These are phyloP conservation scores for Lycaon pictus DNA, from an alignment of 2,113 vertebrate species.

Conservation along the genomic window DNA sequence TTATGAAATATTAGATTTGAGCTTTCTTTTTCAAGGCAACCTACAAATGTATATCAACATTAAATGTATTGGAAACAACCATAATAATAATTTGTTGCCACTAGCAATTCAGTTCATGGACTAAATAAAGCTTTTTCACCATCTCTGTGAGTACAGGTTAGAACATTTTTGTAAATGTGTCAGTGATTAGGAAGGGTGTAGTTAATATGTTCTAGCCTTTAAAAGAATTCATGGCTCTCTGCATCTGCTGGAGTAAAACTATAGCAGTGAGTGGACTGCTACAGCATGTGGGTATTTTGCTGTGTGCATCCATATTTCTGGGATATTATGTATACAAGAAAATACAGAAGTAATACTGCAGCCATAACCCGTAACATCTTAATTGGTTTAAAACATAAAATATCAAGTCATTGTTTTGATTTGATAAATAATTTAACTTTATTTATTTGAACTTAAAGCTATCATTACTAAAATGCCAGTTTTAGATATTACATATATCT, in stretches of 20 bases:
- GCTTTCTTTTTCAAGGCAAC: conserved; percentile 34
- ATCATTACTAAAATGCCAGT: conserved; percentile 45
- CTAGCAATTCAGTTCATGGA: conserved; percentile 36
- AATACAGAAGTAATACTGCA: conserved; percentile 27
- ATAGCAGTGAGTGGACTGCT: background rate
- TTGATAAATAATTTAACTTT: conserved; percentile 49
- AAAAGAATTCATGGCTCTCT: conserved; percentile 2
- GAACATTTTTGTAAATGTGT: background rate
- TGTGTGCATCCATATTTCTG: conserved; percentile 45
- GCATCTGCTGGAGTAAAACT: background rate
- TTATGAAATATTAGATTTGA: conserved; percentile 19
- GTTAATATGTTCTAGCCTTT: background rate
- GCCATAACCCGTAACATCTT: background rate
- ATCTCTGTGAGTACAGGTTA: background rate
- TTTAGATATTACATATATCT: conserved; percentile 2
- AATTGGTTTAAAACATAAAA: conserved; percentile 49
- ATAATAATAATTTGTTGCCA: background rate
- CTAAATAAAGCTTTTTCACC: background rate
- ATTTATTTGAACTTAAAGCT: conserved; percentile 36
- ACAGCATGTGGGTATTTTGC: background rate
- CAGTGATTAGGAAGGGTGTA: background rate
- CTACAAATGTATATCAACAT: background rate
- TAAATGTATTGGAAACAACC: background rate
- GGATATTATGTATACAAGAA: conserved; percentile 23
- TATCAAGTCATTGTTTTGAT: background rate